Evolutionary conservation across 2,888 invertebrate genomes (phyloP).

Genomic region (Caenorhabditis angaria): DNA sequence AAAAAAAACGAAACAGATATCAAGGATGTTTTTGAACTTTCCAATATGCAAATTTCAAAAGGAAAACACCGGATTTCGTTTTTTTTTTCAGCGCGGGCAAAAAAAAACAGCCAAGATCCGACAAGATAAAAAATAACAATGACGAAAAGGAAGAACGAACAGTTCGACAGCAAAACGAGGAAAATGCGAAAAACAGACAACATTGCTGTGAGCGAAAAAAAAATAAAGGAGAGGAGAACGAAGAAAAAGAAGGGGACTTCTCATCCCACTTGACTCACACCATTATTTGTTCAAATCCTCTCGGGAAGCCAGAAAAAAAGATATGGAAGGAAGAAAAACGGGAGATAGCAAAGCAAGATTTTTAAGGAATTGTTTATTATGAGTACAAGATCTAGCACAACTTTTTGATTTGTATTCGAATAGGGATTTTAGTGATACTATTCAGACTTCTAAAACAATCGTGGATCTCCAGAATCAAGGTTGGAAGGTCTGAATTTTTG

Average conservation of each 20-base stretch:
- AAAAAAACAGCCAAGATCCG: background rate
- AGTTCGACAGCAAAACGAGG: background rate
- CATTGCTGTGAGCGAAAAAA: no score
- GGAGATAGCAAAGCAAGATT: background rate
- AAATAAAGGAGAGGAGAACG: background rate
- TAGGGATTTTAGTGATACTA: no score
- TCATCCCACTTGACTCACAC: constrained; percentile 4
- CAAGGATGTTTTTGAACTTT: background rate
- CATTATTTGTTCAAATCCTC: constrained; percentile 4
- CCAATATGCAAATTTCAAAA: background rate
- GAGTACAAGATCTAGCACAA: no score
- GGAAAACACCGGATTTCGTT: background rate
- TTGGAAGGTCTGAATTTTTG: no score
- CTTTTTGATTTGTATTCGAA: no score
- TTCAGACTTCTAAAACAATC: no score
- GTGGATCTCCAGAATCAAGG: no score
- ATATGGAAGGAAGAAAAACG: background rate
- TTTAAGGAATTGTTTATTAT: no score
- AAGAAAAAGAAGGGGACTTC: background rate
- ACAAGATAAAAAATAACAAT: constrained; percentile 4
- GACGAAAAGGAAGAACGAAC: background rate
- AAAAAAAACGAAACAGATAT: background rate
- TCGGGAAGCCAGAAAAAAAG: background rate
- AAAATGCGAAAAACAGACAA: no score
- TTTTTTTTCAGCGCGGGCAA: background rate